Base-by-base conservation (phyloP, 2,797 vertebrate species). In the Pteronotus mesoamericanus region DNA sequence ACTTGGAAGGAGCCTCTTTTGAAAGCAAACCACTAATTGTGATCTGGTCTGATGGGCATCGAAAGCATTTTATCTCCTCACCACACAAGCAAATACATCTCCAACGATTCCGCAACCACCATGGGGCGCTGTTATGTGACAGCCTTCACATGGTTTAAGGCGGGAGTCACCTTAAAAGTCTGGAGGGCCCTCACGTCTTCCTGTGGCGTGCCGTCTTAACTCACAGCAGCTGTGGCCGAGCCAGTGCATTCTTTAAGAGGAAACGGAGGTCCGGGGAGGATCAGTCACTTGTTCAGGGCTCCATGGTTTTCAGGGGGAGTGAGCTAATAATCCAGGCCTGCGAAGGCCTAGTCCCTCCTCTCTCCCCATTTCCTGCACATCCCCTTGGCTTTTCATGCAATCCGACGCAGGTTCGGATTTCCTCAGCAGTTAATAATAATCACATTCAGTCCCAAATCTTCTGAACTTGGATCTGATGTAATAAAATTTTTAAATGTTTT, bases 1-100 rank as follows among this genome's bases (percentile, higher is more conserved):
- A 85, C 89, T 89, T 48, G 59, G 88, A 78, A 96, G 74, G 22
- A 4, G 0, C 57, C 34, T 72, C 74, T 87, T 95, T 90, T 59
- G 82, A 95, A 92, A 95, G 93, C 26, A 66, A 71, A 91, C 32
- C 61, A 71, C 57, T 71, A 69, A 86, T 72, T 86, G 48, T 3
- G 24, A 16, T 29, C 82, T 94, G 79, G 37, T 87, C 53, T 87
- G 48, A 61, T 39, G 71, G 84, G 74, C 29, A 0, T 55, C 74
- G 71, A 37, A 74, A 96, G 78, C 44, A 16, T 83, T 64, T 86
- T 19, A 14, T 88, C 79, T 94, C 55, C 42, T 94, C 55, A 66
- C 48, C 26, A 44, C 68, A 37, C 55, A 90, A 85, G 57, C 80
- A 59, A 77, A 77, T 15, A 66, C 10, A 8, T 75, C 55, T 86